phyloP scores from a whole-genome alignment of 2,113 vertebrate genomes.

The Ploceus nigricollis region DNA sequence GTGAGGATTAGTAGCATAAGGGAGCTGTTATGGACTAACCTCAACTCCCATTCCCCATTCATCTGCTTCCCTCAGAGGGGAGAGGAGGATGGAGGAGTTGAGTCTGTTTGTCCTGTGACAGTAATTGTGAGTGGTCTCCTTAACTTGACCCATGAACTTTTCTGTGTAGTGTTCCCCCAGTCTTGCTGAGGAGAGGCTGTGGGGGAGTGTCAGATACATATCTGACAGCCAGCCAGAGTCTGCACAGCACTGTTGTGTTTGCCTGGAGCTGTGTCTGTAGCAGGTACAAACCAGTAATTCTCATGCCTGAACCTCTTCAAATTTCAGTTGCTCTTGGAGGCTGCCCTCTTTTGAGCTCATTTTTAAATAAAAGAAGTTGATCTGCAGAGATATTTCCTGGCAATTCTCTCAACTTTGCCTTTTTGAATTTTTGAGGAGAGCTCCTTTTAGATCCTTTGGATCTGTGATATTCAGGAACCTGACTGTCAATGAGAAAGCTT shows the following conservation, averaged over 20 bases:
- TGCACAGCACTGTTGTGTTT: fast-evolving
- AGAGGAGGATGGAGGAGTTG: neutral
- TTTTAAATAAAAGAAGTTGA: neutral
- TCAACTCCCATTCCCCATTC: neutral
- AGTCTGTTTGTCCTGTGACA: neutral
- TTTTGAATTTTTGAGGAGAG: neutral
- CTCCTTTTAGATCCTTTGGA: neutral
- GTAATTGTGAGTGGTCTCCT: neutral
- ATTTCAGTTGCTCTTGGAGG: neutral
- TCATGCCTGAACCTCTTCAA: neutral
- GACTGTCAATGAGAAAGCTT: neutral
- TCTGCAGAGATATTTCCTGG: neutral
- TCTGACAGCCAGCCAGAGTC: neutral
- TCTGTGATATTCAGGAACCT: neutral
- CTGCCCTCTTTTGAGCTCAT: neutral
- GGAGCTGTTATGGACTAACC: neutral
- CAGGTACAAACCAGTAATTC: neutral
- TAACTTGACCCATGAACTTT: neutral
- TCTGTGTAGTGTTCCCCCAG: fast-evolving
- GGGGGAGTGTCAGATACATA: neutral
- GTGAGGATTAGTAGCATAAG: neutral
- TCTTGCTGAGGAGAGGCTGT: neutral
- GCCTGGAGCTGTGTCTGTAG: neutral
- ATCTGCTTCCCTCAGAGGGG: no score
- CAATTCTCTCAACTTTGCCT: neutral